Evolutionary conservation across 2,797 vertebrate species (phyloP).

Genomic region (Cirrhinus mrigala): DNA sequence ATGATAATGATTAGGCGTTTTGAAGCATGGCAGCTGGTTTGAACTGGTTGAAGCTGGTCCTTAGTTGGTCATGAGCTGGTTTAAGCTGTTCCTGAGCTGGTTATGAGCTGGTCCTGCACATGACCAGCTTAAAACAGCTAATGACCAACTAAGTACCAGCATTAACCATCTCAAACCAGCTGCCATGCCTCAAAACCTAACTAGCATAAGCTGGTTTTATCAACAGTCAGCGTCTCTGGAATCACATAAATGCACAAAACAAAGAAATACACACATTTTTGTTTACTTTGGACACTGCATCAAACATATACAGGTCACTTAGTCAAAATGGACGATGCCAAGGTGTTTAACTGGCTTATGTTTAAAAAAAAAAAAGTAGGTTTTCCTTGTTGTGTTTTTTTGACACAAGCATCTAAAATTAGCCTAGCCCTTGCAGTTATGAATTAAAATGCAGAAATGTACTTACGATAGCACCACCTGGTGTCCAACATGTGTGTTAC

Average conservation of each 20-base stretch:
- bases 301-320: neutral
- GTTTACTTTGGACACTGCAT: neutral
- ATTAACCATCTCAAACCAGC: too few relatives aligned
- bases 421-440: neutral
- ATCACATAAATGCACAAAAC: neutral
- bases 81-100: too few relatives aligned
- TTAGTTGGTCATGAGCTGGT: too few relatives aligned
- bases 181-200: too few relatives aligned
- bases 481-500: neutral
- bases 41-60: too few relatives aligned
- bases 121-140: too few relatives aligned
- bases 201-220: too few relatives aligned
- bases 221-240: neutral
- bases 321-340: neutral
- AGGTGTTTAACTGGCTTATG: neutral
- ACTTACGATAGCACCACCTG: neutral
- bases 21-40: too few relatives aligned
- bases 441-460: neutral
- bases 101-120: too few relatives aligned
- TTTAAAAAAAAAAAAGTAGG: neutral
- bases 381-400: neutral
- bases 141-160: too few relatives aligned
- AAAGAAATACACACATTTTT: neutral
- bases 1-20: neutral
- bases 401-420: neutral